Evolutionary conservation across 1,140 invertebrate genomes (phyloP), one percentile per base, ranked within the genome.

Genomic region (Drosophila seguyi): DNA sequence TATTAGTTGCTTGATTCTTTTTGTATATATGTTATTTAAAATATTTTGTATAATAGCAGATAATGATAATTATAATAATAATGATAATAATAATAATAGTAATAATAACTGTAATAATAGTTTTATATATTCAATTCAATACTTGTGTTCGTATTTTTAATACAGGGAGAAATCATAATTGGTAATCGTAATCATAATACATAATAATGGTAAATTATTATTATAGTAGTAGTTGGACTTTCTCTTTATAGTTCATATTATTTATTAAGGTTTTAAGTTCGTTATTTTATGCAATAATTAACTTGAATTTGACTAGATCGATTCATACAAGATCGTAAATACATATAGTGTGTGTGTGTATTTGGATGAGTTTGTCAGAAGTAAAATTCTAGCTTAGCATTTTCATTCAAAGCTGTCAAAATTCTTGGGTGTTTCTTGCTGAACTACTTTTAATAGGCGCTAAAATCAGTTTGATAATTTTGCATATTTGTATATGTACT

Each of bases 281-380:
- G 47, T 81, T 85, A 90, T 88, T 53, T 78, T 85, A 90, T 90
- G 74, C 77, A 90, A 90, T 90, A 90, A 90, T 90, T 90, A 90
- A 90, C 85, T 90, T 90, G 81, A 90, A 90, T 90, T 90, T 90
- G 85, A 90, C 85, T 90, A 90, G 85, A 81, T 85, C 74, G 78
- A 90, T 86, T 85, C 72, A 81, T 85, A 85, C 73, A 85, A 68
- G 81, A 85, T 85, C 81, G 81, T 78, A 84, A 87, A 88, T 87
- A 87, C 76, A 88, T 88, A 82, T 83, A 80, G 74, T 62, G 60
- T 80, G 20, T 45, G 44, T 50, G 47, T 62, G 55, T 62, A 50
- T 75, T 11, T 66, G 42, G 77, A 38, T 76, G 47, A 79, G 52
- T 83, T 66, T 72, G 20, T 69, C 38, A 65, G 63, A 69, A 80